Evolutionary conservation across 2,888 invertebrate genomes (phyloP), one percentile per base, ranked within the genome.

Genomic region (Deilephila porcellus): DNA sequence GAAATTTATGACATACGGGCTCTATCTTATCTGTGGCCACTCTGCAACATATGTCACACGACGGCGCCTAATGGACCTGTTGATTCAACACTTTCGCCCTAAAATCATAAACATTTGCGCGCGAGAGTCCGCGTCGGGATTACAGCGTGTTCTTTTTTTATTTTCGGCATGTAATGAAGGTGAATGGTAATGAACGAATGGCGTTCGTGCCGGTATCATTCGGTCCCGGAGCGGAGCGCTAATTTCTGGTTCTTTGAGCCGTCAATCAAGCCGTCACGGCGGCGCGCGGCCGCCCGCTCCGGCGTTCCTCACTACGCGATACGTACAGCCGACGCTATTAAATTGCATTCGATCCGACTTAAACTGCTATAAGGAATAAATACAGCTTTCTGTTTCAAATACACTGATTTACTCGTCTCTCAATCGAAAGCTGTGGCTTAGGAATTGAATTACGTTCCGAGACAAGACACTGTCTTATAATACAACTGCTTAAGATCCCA

Each of bases 21-120:
- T 92, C 90, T 94, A 94, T 94, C 94, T 94, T 94, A 94, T 94
- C 94, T 90, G 80, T 88, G 88, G 80, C 90, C 92, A 94, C 94
- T 94, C 89, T 85, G 87, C 88, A 89, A 89, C 94, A 93, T 93
- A 94, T 94, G 94, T 89, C 90, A 85, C 87, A 82, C 77, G 78
- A 83, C 87, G 86, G 82, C 86, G 90, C 87, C 85, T 94, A 94
- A 94, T 93, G 93, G 92, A 82, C 86, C 88, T 88, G 83, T 87
- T 88, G 89, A 90, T 89, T 90, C 89, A 92, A 93, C 91, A 92
- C 89, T 91, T 90, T 90, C 83, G 81, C 83, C 89, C 82, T 89
- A 93, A 91, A 91, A 85, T 85, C 83, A 56, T 74, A 85, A 85
- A 84, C 83, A 84, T 87, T 89, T 85, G 83, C 88, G 84, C 86